Evolutionary conservation across 2,797 vertebrate species (phyloP).

Genomic region (Capromys pilorides): DNA sequence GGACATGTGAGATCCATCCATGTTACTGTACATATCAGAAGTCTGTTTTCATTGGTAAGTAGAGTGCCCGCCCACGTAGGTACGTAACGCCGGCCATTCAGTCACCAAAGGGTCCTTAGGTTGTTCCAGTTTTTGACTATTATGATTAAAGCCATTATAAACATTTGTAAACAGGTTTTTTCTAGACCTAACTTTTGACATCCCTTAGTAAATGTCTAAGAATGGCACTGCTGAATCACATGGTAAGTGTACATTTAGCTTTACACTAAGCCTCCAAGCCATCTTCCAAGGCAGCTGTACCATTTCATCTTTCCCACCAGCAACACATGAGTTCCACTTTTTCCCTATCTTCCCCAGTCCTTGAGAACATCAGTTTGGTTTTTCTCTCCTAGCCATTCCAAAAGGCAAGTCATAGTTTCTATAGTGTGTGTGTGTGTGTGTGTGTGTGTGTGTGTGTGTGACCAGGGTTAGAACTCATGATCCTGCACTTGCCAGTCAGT

Average conservation of each 20-base stretch:
- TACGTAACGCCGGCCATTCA: background rate
- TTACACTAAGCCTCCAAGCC: background rate
- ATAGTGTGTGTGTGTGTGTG: no score
- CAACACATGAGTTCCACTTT: background rate
- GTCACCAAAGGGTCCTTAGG: background rate
- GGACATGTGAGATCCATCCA: background rate
- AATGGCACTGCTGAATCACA: background rate
- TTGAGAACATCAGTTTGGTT: background rate
- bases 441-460: no score
- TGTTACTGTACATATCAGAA: background rate
- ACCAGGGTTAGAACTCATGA: no score
- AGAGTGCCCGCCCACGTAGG: background rate
- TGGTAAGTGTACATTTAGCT: background rate
- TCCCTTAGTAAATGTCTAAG: constrained; percentile 1
- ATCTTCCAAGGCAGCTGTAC: background rate
- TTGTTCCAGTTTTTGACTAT: background rate
- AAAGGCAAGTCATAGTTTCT: background rate
- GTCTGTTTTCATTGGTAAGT: background rate
- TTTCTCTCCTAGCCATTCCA: constrained; percentile 14
- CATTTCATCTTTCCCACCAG: background rate
- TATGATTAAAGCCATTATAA: background rate
- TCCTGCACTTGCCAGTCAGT: no score
- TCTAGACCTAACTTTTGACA: background rate
- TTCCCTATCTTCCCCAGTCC: background rate
- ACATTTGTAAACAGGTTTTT: background rate